Conservation (phyloP, 2,797 vertebrate species). For the Esox lucius region DNA sequence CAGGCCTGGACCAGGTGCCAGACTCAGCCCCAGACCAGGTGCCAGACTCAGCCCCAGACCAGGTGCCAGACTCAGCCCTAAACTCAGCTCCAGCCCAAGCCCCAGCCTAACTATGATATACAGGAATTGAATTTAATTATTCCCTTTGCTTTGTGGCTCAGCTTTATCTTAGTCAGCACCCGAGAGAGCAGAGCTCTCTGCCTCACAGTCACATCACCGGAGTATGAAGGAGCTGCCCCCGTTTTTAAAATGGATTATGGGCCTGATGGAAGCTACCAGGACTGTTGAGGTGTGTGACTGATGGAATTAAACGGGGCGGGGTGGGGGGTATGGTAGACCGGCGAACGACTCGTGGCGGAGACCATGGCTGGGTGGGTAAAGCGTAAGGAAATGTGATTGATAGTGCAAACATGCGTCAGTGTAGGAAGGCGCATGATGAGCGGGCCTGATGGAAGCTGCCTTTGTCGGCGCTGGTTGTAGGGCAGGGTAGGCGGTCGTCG, state of each 20-base stretch:
- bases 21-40: too few relatives aligned
- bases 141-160: slow-evolving; percentile 39
- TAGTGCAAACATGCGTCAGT: neutral
- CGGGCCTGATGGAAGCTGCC: slow-evolving; percentile 21
- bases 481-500: slow-evolving; percentile 17
- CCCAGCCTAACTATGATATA: slow-evolving; percentile 23
- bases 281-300: slow-evolving; percentile 62
- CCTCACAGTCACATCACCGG: slow-evolving; percentile 44
- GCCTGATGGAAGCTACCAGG: slow-evolving; percentile 59
- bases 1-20: too few relatives aligned
- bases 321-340: neutral
- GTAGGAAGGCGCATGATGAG: slow-evolving; percentile 12
- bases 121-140: slow-evolving; percentile 49
- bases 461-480: neutral
- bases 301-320: slow-evolving; percentile 62
- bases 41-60: too few relatives aligned
- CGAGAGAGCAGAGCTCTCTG: slow-evolving; percentile 32
- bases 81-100: neutral
- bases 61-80: neutral
- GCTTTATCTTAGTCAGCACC: slow-evolving; percentile 44
- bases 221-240: slow-evolving; percentile 42
- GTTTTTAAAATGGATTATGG: slow-evolving; percentile 67
- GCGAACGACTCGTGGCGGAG: neutral
- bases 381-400: slow-evolving; percentile 1
- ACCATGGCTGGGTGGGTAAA: neutral